These are phyloP conservation scores for Corapipo altera DNA, from an alignment of 2,113 vertebrate species.

Conservation along the genomic window DNA sequence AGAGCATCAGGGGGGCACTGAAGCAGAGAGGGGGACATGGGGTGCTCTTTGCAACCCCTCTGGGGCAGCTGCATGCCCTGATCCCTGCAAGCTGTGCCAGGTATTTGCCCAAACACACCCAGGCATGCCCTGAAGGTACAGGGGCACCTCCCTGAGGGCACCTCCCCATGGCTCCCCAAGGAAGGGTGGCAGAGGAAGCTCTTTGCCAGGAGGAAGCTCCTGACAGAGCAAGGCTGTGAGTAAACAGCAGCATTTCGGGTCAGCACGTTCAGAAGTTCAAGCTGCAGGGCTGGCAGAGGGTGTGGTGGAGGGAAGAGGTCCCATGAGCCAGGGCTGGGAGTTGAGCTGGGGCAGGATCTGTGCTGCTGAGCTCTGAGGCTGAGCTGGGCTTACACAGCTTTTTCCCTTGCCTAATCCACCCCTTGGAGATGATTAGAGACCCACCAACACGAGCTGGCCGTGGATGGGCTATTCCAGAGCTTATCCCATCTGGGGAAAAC, in stretches of 20 bases:
- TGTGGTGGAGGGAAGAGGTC: not conserved
- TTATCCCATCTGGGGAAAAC: not conserved
- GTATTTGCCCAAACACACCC: not conserved
- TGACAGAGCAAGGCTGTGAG: not conserved
- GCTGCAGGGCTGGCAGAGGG: not conserved
- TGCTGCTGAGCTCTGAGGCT: not conserved
- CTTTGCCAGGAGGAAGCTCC: not conserved
- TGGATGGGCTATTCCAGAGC: not conserved
- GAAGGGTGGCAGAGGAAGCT: not conserved
- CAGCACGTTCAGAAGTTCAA: rapidly evolving
- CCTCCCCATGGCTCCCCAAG: not conserved
- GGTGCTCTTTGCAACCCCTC: not conserved
- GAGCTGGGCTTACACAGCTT: not conserved
- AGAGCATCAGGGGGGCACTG: not conserved
- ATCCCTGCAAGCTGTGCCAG: not conserved
- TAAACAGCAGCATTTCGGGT: rapidly evolving
- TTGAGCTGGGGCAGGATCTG: rapidly evolving
- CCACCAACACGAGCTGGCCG: rapidly evolving
- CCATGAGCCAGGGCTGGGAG: not conserved
- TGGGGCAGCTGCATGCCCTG: not conserved
- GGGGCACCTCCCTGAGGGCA: not conserved
- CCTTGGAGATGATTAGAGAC: not conserved
- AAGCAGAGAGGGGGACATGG: not conserved
- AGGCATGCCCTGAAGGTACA: not conserved
- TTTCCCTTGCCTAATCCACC: not conserved